These are phyloP conservation scores for Python bivittatus DNA, from an alignment of 2,113 vertebrate species.

Conservation along the genomic window DNA sequence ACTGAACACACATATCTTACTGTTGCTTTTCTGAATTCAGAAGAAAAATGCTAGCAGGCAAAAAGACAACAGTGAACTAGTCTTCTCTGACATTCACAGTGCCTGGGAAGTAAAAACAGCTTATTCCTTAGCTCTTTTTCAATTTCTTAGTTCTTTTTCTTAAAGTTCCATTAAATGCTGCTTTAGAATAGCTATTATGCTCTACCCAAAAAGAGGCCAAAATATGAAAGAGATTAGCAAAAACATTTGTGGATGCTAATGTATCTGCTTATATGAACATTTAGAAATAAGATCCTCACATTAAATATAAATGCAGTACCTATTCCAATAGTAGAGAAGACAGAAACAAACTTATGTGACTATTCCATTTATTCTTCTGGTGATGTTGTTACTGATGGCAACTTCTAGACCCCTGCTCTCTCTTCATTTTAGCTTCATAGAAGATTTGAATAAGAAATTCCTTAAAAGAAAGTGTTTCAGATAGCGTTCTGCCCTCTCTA, in stretches of 20 bases:
- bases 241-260: not conserved
- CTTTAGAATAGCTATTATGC: not conserved
- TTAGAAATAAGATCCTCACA: not conserved
- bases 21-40: not conserved
- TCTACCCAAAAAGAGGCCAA: not conserved
- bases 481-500: too few relatives aligned
- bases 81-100: not conserved
- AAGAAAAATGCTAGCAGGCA: not conserved
- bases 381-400: not conserved
- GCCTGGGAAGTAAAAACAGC: not conserved
- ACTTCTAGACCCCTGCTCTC: too few relatives aligned
- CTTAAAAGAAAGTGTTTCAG: too few relatives aligned
- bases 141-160: not conserved
- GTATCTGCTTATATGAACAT: not conserved
- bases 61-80: not conserved
- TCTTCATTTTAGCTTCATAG: too few relatives aligned
- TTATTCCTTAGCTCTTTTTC: not conserved
- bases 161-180: not conserved
- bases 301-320: not conserved
- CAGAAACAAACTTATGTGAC: not conserved
- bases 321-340: not conserved
- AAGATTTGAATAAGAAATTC: too few relatives aligned
- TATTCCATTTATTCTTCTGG: not conserved
- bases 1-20: not conserved
- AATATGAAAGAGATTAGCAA: not conserved